Conservation (phyloP, 1,140 invertebrate genomes). For the Calosoma granatense region DNA sequence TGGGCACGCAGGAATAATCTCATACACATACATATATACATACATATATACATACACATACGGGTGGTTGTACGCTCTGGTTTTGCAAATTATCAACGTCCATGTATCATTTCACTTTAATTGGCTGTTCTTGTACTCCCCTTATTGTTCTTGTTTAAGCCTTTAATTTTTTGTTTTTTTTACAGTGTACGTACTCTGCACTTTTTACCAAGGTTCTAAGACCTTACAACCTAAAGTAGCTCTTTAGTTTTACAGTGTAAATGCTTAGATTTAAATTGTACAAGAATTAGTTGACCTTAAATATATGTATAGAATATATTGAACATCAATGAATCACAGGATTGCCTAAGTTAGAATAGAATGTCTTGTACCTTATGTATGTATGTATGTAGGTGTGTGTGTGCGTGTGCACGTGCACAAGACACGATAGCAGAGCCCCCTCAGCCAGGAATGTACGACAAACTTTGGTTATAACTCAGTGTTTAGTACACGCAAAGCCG, state of each 20-base stretch:
- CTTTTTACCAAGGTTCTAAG: no score
- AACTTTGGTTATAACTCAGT: background rate
- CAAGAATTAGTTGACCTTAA: no score
- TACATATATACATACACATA: conserved; percentile 1
- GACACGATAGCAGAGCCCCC: background rate
- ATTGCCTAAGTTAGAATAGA: background rate
- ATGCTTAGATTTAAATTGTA: no score
- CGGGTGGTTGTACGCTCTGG: background rate
- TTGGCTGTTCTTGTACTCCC: background rate
- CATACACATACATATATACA: background rate
- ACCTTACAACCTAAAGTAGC: no score
- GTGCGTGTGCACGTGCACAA: background rate
- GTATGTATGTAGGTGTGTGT: background rate
- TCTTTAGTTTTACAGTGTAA: no score
- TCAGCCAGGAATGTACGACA: background rate
- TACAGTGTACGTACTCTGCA: no score
- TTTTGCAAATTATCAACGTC: background rate
- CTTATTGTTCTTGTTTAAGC: background rate
- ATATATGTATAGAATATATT: no score
- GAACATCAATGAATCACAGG: no score
- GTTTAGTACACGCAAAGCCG: background rate
- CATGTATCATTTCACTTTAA: background rate
- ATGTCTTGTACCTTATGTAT: background rate
- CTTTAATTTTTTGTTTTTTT: no score
- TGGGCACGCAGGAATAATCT: background rate